These are phyloP conservation scores for Drosophila sproati DNA, from an alignment of 1,140 invertebrate species.

Conservation along the genomic window DNA sequence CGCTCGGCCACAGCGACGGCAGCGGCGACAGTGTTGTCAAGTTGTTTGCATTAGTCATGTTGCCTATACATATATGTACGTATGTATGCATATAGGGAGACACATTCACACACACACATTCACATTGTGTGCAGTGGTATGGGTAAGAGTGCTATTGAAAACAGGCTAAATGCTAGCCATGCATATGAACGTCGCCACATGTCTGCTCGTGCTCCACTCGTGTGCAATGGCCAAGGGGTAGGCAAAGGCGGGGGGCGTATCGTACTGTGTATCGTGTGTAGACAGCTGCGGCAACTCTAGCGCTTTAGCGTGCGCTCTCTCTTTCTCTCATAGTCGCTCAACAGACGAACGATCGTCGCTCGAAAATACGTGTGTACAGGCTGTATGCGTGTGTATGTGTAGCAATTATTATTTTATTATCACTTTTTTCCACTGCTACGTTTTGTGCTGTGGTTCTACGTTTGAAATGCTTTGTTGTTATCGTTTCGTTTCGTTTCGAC, in stretches of 20 bases:
- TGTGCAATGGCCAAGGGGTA: constrained; percentile 20
- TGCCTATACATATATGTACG: constrained; percentile 39
- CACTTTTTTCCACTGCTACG: constrained; percentile 73
- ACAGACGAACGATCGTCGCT: constrained; percentile 41
- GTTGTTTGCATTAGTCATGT: constrained; percentile 82
- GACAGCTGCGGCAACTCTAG: constrained; percentile 72
- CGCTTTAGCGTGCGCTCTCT: constrained; percentile 31
- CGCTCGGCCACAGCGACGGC: constrained; percentile 35
- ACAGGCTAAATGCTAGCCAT: constrained; percentile 53
- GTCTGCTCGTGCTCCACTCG: constrained; percentile 64
- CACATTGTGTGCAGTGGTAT: constrained; percentile 10
- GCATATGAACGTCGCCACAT: constrained; percentile 58
- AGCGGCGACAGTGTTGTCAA: constrained; percentile 75
- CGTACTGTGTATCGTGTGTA: constrained; percentile 34
- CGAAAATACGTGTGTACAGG: neutral
- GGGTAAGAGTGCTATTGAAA: constrained; percentile 28
- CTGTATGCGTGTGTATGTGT: constrained; percentile 32
- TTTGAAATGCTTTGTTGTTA: constrained; percentile 81
- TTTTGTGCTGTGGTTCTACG: constrained; percentile 75
- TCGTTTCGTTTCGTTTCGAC: constrained; percentile 61
- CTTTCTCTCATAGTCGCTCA: no score
- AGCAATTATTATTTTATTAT: constrained; percentile 84
- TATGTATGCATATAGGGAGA: constrained; percentile 1
- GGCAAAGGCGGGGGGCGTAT: constrained; percentile 17
- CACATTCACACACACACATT: constrained; percentile 3